These are phyloP conservation scores for Laticauda laticaudata DNA, from an alignment of 2,113 vertebrate genomes.

Conservation along the genomic window DNA sequence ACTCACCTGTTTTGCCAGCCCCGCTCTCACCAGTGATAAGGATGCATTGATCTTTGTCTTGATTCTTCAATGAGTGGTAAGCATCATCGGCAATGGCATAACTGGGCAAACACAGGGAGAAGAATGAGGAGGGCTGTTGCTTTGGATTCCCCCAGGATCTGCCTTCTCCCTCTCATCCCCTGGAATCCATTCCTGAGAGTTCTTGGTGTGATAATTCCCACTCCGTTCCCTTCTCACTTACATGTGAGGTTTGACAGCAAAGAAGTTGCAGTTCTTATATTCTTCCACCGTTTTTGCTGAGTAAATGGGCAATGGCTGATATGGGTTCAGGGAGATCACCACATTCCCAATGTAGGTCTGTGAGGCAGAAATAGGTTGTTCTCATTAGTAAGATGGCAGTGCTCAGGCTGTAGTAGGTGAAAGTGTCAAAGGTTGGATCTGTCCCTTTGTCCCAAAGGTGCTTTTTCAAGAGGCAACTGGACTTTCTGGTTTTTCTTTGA, in stretches of 20 bases:
- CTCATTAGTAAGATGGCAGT: neutral
- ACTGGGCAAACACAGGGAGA: conserved; percentile 40
- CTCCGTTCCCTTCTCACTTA: conserved; percentile 56
- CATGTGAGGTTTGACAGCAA: conserved; percentile 77
- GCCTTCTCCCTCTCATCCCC: neutral
- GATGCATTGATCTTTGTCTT: conserved; percentile 76
- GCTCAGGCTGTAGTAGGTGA: neutral
- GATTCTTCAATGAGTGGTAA: conserved; percentile 71
- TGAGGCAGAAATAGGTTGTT: neutral
- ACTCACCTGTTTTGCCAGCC: conserved; percentile 77
- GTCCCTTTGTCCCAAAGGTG: neutral
- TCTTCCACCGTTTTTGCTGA: conserved; percentile 67
- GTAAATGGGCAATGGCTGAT: conserved; percentile 73
- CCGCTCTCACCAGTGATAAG: conserved; percentile 80
- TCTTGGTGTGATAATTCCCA: neutral
- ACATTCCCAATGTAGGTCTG: conserved; percentile 78
- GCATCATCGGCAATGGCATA: conserved; percentile 77
- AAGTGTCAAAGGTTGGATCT: neutral
- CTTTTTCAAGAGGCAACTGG: too few relatives aligned
- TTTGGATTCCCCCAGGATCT: neutral
- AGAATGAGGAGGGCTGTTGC: neutral
- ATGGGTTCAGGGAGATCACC: conserved; percentile 78
- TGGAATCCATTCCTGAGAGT: neutral
- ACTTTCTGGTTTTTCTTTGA: too few relatives aligned
- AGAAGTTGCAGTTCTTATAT: conserved; percentile 72